phyloP scores from a whole-genome alignment of 2,113 vertebrate genomes.

The Chionomys nivalis region DNA sequence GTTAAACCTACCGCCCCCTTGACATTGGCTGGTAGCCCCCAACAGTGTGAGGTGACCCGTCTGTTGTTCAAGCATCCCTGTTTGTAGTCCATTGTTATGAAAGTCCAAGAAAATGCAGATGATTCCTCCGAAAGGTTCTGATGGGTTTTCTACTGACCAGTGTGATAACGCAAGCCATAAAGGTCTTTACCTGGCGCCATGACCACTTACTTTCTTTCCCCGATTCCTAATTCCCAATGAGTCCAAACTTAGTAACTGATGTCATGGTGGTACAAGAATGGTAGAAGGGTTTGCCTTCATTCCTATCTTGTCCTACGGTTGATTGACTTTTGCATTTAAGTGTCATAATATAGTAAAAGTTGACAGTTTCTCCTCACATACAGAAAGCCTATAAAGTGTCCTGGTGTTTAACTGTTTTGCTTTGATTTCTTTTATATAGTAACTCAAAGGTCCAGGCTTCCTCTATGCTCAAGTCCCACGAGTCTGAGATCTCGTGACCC shows the following conservation, averaged over 20 bases:
- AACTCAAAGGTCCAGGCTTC: not conserved
- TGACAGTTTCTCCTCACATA: not conserved
- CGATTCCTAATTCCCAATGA: not conserved
- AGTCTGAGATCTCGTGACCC: not conserved
- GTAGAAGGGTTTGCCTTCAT: not conserved
- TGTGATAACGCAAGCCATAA: not conserved
- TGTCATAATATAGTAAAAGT: not conserved
- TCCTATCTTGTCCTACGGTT: not conserved
- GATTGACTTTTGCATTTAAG: no score
- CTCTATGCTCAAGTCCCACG: not conserved
- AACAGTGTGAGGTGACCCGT: not conserved
- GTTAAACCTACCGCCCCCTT: not conserved
- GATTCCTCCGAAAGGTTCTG: not conserved
- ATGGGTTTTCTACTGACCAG: not conserved
- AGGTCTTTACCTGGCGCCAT: not conserved
- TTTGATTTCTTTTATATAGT: not conserved
- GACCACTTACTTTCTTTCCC: not conserved
- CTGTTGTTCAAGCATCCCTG: not conserved
- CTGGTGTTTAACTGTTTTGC: no score
- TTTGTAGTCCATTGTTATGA: not conserved
- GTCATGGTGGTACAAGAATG: not conserved
- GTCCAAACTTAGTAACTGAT: not conserved
- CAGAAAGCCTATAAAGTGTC: not conserved
- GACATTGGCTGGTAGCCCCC: not conserved
- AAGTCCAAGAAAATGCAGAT: not conserved